Evolutionary conservation across 2,797 vertebrate species (phyloP), one percentile per base, ranked within the genome.

Genomic region (Lindbergichthys nudifrons): DNA sequence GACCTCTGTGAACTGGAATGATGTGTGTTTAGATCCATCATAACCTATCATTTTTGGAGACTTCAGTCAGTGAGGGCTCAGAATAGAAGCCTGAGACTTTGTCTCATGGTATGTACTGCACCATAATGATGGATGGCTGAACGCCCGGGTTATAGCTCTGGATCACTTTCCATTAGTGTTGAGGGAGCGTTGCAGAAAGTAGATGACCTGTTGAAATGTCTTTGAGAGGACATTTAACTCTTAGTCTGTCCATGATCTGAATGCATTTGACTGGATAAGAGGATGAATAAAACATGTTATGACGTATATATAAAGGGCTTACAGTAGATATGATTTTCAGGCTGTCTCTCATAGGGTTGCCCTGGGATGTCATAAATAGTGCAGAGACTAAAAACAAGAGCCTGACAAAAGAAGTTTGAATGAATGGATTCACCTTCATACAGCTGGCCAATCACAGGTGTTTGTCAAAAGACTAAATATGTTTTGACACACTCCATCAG

Each of bases 1-100:
- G 73, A 79, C 73, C 66, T 73, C 60, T 73, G 69, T 63, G 53
- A 68, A 62, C 64, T 54, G 66, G 30, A 36, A 36, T 36, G 42
- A n/a, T 57, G 43, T 87, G 58, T 80, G 26, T 78, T 77, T 32
- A 70, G 43, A 57, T 16, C 39, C 18, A 74, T 46, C 18, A 26
- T 59, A 73, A 43, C 43, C 21, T 68, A 63, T 46, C 16, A 43
- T 13, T 51, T 58, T 30, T 26, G 63, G 54, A 65, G 23, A 4
- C 54, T 45, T 42, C 9, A 52, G 53, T 51, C 43, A 36, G 43
- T 26, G 4, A 26, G 26, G 26, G n/a, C 36, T 39, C 39, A 21
- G 21, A 73, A 18, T 18, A 15, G 59, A 63, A 46, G 51, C 26
- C 48, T 42, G 13, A 54, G 19, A 54, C 26, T 42, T 66, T 56